Evolutionary conservation across 2,797 vertebrate species (phyloP).

Genomic region (Lepidocolaptes lacrymiger): DNA sequence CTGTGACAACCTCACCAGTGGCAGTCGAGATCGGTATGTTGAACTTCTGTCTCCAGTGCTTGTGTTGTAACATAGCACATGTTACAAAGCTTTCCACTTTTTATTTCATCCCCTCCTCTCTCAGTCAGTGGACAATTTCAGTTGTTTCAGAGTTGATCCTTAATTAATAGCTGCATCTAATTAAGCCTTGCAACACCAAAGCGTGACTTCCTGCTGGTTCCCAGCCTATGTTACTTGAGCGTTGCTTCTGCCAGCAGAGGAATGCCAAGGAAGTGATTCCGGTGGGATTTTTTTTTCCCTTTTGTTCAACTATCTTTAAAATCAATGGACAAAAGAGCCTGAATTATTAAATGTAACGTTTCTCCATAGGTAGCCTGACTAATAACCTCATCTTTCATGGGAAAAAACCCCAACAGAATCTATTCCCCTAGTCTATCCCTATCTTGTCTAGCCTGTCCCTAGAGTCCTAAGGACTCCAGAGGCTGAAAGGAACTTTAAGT

Average conservation of each 20-base stretch:
- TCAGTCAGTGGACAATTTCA: neutral
- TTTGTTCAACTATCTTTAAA: neutral
- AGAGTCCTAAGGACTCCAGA: neutral
- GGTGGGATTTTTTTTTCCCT: neutral
- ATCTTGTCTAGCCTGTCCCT: neutral
- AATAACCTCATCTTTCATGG: neutral
- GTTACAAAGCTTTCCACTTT: neutral
- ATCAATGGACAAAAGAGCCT: neutral
- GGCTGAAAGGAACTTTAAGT: neutral
- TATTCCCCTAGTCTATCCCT: neutral
- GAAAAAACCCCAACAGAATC: neutral
- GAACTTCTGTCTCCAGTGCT: neutral
- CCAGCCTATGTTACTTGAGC: rapidly evolving
- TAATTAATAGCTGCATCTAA: constrained; percentile 11
- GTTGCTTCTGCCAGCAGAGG: neutral
- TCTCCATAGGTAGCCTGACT: neutral
- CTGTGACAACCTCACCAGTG: constrained; percentile 48
- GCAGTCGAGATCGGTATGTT: neutral
- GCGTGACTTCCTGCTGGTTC: neutral
- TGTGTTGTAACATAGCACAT: rapidly evolving
- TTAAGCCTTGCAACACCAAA: neutral
- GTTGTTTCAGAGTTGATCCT: neutral
- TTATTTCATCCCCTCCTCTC: neutral
- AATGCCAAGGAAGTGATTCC: neutral
- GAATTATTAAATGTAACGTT: neutral